Base-by-base conservation (phyloP, 2,888 invertebrate genomes). In the Stenchaetothrips biformis region DNA sequence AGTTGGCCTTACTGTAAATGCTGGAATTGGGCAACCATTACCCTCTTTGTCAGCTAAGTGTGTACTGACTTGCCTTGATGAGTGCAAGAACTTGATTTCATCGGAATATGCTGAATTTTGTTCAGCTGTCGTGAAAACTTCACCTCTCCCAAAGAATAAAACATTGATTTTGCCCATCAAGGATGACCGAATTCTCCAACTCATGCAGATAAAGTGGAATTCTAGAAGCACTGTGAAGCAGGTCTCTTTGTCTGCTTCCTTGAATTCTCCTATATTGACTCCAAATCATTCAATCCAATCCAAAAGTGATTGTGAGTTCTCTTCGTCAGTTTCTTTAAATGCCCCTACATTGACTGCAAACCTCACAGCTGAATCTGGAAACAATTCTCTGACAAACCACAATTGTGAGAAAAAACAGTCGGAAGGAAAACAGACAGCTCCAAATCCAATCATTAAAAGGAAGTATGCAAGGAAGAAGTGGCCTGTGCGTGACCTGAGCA, bases 31-130 rank as follows among this genome's bases (percentile, higher is more conserved):
- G 7, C 25, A 74, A 7, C 21, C 21, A 11, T 25, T 74, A 8
- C 25, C 25, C 9, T 8, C 25, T 8, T 25, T 74, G 11, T 25
- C 21, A 74, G 67, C 67, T 11, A 74, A 21, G 25, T 74, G 67
- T 74, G 67, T 74, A 74, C 67, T 74, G 25, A 74, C 67, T 3
- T 74, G 67, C 67, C 67, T 74, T 25, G 67, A 74, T 25, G 25
- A 74, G 2, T 74, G 67, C 25, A 4, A 74, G 11, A 25, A 7
- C 7, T 9, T 25, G 4, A 1, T 74, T 7, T 25, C 67, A 25
- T 25, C 67, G 8, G 21, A 74, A 21, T 74, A 25, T 74, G 67
- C 67, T 1, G 8, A 74, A 74, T 74, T 74, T 25, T 25, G 67
- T 7, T 9, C 67, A 1, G 21, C 67, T 6, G 67, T 74, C 11